Evolutionary conservation across 2,888 invertebrate species (phyloP).

Genomic region (Oscheius myriophilus): DNA sequence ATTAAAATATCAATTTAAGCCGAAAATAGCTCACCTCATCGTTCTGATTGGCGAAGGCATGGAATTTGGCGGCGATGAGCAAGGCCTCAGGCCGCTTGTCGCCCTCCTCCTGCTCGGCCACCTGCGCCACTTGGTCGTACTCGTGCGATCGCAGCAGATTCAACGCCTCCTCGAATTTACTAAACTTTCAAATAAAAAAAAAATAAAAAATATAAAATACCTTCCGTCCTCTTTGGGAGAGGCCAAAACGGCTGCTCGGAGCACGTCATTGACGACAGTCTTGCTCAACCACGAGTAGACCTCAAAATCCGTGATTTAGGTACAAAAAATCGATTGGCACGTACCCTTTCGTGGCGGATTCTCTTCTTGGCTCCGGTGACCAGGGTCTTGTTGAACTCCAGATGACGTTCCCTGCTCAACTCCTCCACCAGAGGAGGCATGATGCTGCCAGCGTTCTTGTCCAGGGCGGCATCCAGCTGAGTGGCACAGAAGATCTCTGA

Average conservation of each 20-base stretch:
- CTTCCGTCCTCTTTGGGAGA: neutral
- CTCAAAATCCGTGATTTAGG: neutral
- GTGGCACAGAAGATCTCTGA: constrained; percentile 32
- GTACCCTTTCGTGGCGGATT: constrained; percentile 32
- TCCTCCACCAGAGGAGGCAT: constrained; percentile 22
- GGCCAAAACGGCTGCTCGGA: constrained; percentile 7
- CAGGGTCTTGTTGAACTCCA: constrained; percentile 10
- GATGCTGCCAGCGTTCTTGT: constrained; percentile 18
- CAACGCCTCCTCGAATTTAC: constrained; percentile 24
- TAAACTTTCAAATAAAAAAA: constrained; percentile 4
- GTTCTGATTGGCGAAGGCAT: constrained; percentile 22
- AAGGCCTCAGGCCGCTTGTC: constrained; percentile 19
- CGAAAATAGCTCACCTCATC: constrained; percentile 4
- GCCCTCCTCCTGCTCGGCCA: constrained; percentile 9
- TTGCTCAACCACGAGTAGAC: constrained; percentile 34
- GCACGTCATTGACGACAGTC: constrained; percentile 28
- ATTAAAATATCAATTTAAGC: too few relatives aligned
- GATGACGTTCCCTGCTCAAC: constrained; percentile 15
- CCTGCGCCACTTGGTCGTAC: constrained; percentile 24
- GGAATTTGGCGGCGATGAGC: constrained; percentile 29
- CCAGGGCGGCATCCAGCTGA: constrained; percentile 26
- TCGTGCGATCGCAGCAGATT: constrained; percentile 17
- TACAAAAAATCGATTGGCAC: constrained; percentile 1
- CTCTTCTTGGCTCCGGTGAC: constrained; percentile 3
- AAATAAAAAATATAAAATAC: constrained; percentile 3